phyloP scores from a whole-genome alignment of 92 coral and sea anemone genomes.

The Porites evermanni region DNA sequence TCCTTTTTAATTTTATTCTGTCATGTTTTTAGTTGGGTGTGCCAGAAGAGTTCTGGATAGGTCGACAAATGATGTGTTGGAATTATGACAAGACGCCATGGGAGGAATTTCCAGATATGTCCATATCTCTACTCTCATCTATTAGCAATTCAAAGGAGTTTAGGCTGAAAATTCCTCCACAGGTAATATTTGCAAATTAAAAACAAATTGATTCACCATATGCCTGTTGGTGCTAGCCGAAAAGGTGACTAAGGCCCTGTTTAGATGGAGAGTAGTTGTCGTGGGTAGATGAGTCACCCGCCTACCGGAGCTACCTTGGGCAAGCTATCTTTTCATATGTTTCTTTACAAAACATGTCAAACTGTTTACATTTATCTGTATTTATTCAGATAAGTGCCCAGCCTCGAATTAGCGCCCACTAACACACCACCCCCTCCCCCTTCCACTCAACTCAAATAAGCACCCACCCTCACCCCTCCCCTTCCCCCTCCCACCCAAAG shows the following conservation, averaged over 20 bases:
- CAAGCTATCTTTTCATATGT: too few species aligned
- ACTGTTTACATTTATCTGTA: too few species aligned
- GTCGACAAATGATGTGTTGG: constrained; percentile 99
- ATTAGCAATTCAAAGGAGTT: constrained; percentile 90
- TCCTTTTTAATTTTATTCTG: not conserved
- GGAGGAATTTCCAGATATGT: constrained; percentile 99
- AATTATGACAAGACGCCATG: constrained; percentile 97
- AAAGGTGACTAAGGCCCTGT: too few species aligned
- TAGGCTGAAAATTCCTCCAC: constrained; percentile 96
- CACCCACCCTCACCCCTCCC: too few species aligned
- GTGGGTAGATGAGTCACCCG: too few species aligned
- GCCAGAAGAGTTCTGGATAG: constrained; percentile 99
- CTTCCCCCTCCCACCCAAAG: too few species aligned
- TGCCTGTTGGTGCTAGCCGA: not conserved
- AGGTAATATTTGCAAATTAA: constrained; percentile 58
- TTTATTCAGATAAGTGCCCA: too few species aligned
- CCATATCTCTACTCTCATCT: constrained; percentile 92
- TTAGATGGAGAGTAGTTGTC: too few species aligned
- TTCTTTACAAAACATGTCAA: too few species aligned
- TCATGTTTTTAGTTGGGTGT: constrained; percentile 79
- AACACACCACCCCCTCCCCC: not conserved
- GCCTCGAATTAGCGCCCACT: too few species aligned
- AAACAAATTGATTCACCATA: not conserved
- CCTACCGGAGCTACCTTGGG: too few species aligned
- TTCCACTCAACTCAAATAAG: not conserved